Conservation (phyloP, 1,140 invertebrate genomes). For the Lasioglossum albipes region DNA sequence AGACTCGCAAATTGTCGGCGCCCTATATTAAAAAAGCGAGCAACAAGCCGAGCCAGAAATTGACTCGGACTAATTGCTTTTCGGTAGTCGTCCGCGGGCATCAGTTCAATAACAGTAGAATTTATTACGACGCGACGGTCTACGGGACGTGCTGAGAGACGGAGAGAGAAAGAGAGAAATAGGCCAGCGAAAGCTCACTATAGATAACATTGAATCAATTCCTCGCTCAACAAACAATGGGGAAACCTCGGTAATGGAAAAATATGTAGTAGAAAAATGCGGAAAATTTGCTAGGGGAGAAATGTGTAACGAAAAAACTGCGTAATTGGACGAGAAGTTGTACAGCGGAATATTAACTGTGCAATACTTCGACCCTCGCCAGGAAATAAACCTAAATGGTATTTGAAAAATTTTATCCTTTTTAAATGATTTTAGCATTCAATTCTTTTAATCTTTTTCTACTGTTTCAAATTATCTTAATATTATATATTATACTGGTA, state of each 20-base stretch:
- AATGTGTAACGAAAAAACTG: too few species aligned
- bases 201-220: not conserved
- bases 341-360: too few species aligned
- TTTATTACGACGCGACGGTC: conserved; percentile 6
- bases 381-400: too few species aligned
- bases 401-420: too few species aligned
- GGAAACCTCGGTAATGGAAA: not conserved
- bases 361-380: too few species aligned
- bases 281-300: too few species aligned
- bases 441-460: too few species aligned
- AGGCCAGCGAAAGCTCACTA: not conserved
- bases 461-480: too few species aligned
- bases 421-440: too few species aligned
- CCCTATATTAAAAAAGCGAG: not conserved
- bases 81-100: not conserved
- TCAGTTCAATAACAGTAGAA: not conserved
- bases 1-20: not conserved
- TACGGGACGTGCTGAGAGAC: not conserved
- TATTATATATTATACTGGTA: too few species aligned
- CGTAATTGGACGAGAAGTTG: too few species aligned
- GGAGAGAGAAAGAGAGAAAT: not conserved
- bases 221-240: not conserved
- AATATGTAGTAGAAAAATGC: not conserved
- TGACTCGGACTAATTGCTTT: conserved; percentile 16
- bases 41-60: not conserved